Base-by-base conservation (phyloP, 2,113 vertebrate species). In the Ardeotis arabs region DNA sequence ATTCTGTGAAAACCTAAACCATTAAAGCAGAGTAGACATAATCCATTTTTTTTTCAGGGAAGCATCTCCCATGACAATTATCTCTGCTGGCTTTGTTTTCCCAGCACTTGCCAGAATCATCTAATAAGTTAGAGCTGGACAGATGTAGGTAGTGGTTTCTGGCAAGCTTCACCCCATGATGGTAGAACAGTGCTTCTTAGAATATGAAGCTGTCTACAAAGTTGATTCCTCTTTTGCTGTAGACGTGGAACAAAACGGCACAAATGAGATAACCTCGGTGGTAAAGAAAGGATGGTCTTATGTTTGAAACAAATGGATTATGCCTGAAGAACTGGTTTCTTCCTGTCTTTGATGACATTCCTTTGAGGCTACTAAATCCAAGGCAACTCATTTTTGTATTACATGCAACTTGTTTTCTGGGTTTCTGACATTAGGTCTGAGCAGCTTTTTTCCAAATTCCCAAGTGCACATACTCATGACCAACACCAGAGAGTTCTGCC, bases 31-130 rank as follows among this genome's bases (percentile, higher is more conserved):
- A 72, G 14, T 63, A 85, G 22, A 66, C 41, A 63, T 4, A 59
- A 68, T 49, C 14, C 28, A 83, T 1, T 2, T 19, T n/a, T 11
- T 1, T 49, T 13, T 1, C 0, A 3, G 8, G 33, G 6, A 83
- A 83, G 10, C 12, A 4, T 76, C 31, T 80, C 12, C 33, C 17
- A 18, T 62, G 24, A 31, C 12, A 70, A 50, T 59, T 84, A 16
- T 27, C 49, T 59, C 21, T 67, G 17, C 17, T 69, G 2, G 2
- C 14, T 79, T 75, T 70, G 35, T 60, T 82, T 31, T 19, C 9
- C 24, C 31, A 88, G 62, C 10, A 45, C 15, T 33, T 83, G 25
- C 12, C 39, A 73, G n/a, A 80, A 72, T 33, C 3, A 56, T 14
- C 11, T 78, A 53, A 17, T 35, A 45, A 87, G 14, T 53, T 37